phyloP scores from a whole-genome alignment of 2,797 vertebrate genomes.

The Tapera naevia region DNA sequence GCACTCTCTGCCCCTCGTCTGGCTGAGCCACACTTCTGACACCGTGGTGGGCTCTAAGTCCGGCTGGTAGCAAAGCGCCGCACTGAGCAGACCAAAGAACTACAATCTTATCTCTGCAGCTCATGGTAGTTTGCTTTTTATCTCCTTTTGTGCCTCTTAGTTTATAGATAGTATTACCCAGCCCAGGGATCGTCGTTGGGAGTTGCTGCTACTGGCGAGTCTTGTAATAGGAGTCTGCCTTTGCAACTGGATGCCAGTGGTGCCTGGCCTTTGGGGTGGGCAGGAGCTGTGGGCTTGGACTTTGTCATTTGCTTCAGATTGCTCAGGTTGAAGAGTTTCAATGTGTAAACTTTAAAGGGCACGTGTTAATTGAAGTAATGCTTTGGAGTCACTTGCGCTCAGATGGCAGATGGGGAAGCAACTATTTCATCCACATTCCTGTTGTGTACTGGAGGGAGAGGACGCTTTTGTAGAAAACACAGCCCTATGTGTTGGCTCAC shows the following conservation, averaged over 20 bases:
- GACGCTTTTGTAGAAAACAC: background rate
- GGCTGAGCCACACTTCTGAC: fast-evolving
- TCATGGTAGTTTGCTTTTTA: background rate
- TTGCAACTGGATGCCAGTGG: fast-evolving
- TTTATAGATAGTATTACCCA: fast-evolving
- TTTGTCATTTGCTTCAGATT: background rate
- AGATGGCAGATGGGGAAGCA: fast-evolving
- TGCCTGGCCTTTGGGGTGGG: background rate
- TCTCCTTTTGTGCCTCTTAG: background rate
- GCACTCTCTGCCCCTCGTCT: fast-evolving
- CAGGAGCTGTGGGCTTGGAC: background rate
- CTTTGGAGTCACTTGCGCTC: background rate
- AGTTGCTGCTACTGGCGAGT: background rate
- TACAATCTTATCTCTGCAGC: background rate
- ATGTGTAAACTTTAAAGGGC: background rate
- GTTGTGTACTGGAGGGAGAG: background rate
- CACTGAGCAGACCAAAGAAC: background rate
- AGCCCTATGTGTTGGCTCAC: fast-evolving
- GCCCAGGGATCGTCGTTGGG: background rate
- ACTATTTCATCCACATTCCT: background rate
- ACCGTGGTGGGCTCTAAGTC: fast-evolving
- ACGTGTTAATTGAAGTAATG: background rate
- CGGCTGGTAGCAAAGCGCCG: fast-evolving
- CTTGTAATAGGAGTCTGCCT: background rate
- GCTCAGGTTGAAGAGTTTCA: background rate